These are phyloP conservation scores for Rambutsinella grinnellia DNA, from an alignment of 2,888 invertebrate species.

Conservation along the genomic window DNA sequence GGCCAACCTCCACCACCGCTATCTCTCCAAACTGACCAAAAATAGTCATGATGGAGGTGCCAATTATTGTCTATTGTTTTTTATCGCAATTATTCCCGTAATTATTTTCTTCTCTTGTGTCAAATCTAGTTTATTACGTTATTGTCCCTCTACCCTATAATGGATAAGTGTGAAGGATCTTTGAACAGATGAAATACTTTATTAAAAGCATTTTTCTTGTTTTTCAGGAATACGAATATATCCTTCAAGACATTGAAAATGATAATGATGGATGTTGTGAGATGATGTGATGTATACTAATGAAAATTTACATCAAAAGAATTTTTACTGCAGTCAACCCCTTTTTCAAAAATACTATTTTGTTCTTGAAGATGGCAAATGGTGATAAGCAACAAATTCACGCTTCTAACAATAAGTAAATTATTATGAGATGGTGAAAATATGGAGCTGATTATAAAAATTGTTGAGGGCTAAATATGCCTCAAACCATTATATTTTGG, in stretches of 20 bases:
- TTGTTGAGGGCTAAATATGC: neutral
- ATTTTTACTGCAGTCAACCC: neutral
- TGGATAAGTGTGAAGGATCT: neutral
- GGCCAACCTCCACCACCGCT: constrained; percentile 9
- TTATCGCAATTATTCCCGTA: constrained; percentile 34
- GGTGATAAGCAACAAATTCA: constrained; percentile 12
- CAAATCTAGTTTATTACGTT: constrained; percentile 29
- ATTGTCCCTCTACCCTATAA: constrained; percentile 1
- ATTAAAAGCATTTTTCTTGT: too few relatives aligned
- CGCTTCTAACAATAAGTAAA: neutral
- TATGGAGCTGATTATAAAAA: constrained; percentile 14
- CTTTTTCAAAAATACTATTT: neutral
- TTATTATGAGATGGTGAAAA: constrained; percentile 5
- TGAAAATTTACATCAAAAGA: neutral
- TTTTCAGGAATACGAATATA: too few relatives aligned
- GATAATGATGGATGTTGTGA: neutral
- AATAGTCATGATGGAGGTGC: constrained; percentile 40
- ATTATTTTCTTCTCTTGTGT: constrained; percentile 35
- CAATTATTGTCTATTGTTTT: constrained; percentile 50
- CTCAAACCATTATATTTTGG: neutral
- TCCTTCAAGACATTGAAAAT: neutral
- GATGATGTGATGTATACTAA: neutral
- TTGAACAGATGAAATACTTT: too few relatives aligned
- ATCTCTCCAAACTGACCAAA: constrained; percentile 33
- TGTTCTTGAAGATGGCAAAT: constrained; percentile 5